These are phyloP conservation scores for Crossaster papposus DNA, from an alignment of 53 echinoderm and acorn worm genomes.

Conservation along the genomic window DNA sequence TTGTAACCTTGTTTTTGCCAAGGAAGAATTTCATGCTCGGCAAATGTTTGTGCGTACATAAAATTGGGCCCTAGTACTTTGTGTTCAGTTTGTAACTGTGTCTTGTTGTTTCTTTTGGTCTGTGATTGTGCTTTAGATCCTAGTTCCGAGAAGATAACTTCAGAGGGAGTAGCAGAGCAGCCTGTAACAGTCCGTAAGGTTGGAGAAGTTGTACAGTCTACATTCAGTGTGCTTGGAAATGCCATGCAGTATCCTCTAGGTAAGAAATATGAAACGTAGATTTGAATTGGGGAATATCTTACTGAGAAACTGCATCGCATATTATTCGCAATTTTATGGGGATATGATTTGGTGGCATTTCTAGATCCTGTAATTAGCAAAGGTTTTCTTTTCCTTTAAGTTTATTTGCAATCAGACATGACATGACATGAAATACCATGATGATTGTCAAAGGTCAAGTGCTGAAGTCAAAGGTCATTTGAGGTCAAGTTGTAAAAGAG, in stretches of 20 bases:
- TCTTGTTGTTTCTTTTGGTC: background rate
- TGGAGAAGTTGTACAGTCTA: conserved; percentile 88
- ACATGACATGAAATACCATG: no score
- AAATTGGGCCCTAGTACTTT: background rate
- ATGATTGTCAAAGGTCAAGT: no score
- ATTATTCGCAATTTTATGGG: background rate
- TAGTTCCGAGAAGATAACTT: background rate
- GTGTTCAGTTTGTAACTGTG: background rate
- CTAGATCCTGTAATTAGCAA: no score
- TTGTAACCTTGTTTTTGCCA: no score
- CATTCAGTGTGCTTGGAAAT: conserved; percentile 81
- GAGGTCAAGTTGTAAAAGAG: no score
- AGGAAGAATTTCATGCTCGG: no score
- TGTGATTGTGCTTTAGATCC: conserved; percentile 24
- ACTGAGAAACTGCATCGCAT: no score
- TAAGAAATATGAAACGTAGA: conserved; percentile 25
- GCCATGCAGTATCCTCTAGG: conserved; percentile 92
- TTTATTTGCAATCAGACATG: no score
- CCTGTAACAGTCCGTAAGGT: conserved; percentile 92
- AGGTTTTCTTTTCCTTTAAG: no score
- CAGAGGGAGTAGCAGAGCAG: conserved; percentile 34
- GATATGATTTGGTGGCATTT: no score
- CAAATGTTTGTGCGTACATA: no score
- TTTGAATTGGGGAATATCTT: background rate
- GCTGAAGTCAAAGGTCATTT: no score